Conservation (phyloP, 2,888 invertebrate species). For the Heliconius sara region DNA sequence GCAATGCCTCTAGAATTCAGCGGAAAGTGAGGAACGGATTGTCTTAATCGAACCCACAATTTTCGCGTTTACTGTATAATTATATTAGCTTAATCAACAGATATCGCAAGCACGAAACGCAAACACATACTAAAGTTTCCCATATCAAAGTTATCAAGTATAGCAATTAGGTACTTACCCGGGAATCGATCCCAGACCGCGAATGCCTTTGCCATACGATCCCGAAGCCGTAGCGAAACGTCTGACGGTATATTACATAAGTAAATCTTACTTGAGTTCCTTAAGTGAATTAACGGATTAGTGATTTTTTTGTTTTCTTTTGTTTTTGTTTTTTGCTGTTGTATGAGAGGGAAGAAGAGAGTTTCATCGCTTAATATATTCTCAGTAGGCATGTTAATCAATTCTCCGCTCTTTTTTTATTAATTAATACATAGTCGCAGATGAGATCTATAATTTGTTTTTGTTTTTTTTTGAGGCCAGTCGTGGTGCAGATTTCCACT, state of each 20-base stretch:
- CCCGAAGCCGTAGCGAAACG: slow-evolving; percentile 59
- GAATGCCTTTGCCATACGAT: slow-evolving; percentile 53
- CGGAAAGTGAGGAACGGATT: too few relatives aligned
- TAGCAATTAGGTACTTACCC: slow-evolving; percentile 34
- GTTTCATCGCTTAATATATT: too few relatives aligned
- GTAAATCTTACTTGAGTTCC: slow-evolving; percentile 34
- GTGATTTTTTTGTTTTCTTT: background rate
- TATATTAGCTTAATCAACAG: background rate
- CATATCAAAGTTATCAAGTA: slow-evolving; percentile 32
- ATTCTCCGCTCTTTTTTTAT: too few relatives aligned
- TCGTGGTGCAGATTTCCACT: too few relatives aligned
- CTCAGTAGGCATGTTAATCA: background rate
- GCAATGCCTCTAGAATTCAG: too few relatives aligned
- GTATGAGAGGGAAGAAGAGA: too few relatives aligned
- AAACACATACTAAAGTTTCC: slow-evolving; percentile 2
- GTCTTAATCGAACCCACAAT: background rate
- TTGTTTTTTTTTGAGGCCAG: too few relatives aligned
- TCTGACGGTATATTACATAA: slow-evolving; percentile 39
- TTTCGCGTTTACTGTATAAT: background rate
- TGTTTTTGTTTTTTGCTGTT: background rate
- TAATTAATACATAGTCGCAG: too few relatives aligned
- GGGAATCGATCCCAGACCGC: slow-evolving; percentile 40
- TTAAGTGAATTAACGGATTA: slow-evolving; percentile 30
- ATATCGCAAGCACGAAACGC: background rate
- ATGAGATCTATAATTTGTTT: too few relatives aligned